Evolutionary conservation across 2,113 vertebrate species (phyloP), one percentile per base, ranked within the genome.

Genomic region (Ochotona curzoniae): DNA sequence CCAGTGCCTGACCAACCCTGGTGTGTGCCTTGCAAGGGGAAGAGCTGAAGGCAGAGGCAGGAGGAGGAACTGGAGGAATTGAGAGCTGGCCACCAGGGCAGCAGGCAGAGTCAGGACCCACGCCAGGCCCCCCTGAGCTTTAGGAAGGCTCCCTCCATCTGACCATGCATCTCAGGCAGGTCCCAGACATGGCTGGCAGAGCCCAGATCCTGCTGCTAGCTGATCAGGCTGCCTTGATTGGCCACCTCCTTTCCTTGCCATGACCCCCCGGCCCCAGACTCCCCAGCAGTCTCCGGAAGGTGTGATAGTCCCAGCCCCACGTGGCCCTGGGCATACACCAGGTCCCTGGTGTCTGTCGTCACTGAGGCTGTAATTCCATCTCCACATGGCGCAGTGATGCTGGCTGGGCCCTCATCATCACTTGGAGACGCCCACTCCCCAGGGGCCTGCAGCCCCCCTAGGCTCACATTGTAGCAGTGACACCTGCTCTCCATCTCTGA

Each of bases 351-450:
- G 13, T 8, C 6, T 35, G 61, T 32, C 60, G 49, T 67, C 0
- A 4, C 69, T 17, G 13, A 71, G 76, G 35, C 74, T 97, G 93
- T 69, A 96, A 96, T 95, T 96, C 95, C 94, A 96, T 92, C 94
- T 80, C 49, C 14, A 73, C 21, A 2, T n/a, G 1, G 14, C 11
- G 5, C 32, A 28, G 66, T 70, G 1, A 5, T 51, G 66, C 71
- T 67, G 38, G 61, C 35, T 3, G 74, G 73, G 93, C 73, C 64
- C 76, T n/a, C 1, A 64, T 44, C 63, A 12, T 26, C 7, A 11
- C 82, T 25, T 74, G 38, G 76, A 12, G 15, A 0, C 83, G 80
- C 38, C 75, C n/a, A 86, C 23, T 93, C 80, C 70, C 83, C 20
- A 23, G 90, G 80, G 86, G 84, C 82, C 86, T 10, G 1, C 6